Conservation (phyloP, 2,888 invertebrate species). For the Trisateles emortualis region DNA sequence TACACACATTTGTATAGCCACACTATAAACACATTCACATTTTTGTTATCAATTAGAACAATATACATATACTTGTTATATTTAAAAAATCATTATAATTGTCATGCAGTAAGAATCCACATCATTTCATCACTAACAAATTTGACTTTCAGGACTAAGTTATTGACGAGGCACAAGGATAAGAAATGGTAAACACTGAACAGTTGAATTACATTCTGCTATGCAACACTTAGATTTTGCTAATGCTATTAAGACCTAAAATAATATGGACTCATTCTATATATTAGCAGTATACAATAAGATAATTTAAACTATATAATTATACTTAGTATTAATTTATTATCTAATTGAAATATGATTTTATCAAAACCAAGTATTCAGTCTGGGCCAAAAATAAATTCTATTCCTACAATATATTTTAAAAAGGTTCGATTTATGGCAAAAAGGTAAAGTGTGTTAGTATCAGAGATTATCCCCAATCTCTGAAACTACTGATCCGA, state of each 20-base stretch:
- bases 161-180: slow-evolving; percentile 94
- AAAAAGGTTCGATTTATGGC: too few species aligned
- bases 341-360: not conserved
- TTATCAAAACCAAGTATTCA: not conserved
- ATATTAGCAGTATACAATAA: slow-evolving; percentile 27
- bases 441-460: too few species aligned
- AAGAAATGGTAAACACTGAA: slow-evolving; percentile 91
- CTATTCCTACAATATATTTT: too few species aligned
- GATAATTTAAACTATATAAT: slow-evolving; percentile 27
- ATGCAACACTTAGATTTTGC: slow-evolving; percentile 69
- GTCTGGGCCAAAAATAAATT: too few species aligned
- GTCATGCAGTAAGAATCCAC: slow-evolving; percentile 58
- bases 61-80: slow-evolving; percentile 7
- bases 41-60: slow-evolving; percentile 5
- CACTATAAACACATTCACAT: not conserved
- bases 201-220: slow-evolving; percentile 65
- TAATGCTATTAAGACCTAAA: slow-evolving; percentile 60
- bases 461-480: too few species aligned
- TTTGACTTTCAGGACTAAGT: slow-evolving; percentile 94
- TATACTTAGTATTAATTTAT: slow-evolving; percentile 26
- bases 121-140: slow-evolving; percentile 84
- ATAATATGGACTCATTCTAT: slow-evolving; percentile 28
- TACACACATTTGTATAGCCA: not conserved
- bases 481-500: too few species aligned
- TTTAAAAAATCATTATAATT: slow-evolving; percentile 38